Evolutionary conservation across 2,797 vertebrate genomes (phyloP), one percentile per base, ranked within the genome.

Genomic region (Poeciliopsis infans): DNA sequence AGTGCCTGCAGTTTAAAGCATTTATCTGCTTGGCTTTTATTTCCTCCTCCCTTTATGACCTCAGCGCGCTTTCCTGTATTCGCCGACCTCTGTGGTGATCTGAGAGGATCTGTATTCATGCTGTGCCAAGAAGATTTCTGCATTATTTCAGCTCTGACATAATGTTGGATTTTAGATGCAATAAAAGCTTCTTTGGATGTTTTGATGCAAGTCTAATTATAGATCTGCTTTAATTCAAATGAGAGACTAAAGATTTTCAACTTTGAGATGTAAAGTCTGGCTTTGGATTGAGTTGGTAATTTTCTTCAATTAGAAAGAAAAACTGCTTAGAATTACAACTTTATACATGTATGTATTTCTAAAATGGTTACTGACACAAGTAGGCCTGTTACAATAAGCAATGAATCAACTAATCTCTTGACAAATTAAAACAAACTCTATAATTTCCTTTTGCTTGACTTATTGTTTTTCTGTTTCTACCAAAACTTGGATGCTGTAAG

Each of bases 11-110:
- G 13, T 82, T 79, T 41, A 15, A 55, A 69, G 25, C 31, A 5
- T 59, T 59, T 41, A 31, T 59, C 55, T 61, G 61, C 69, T n/a
- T 25, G 36, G 31, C 70, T 88, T 85, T 86, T 80, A 79, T 85
- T 77, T 80, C 72, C 73, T 74, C 45, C 33, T 43, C 39, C 73
- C 28, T 46, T 6, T 11, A 61, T 61, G 78, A 81, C 75, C 79
- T 25, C 43, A 2, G 1, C 25, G 78, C 45, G 41, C 46, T 79
- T 76, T 79, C 25, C n/a, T 70, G 41, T 59, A 76, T 77, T 85
- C 59, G 80, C 64, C 83, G 59, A 41, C 72, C 13, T 76, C 55
- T 77, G 72, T 84, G 64, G 80, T 11, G 13, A 47, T 77, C 1
- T 23, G 45, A 49, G 70, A 64, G 49, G 33, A 78, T 79, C 7